A percentile compares a stretch with the other conserved stretches of the same genome.
phyloP scores from a whole-genome alignment of 1,140 invertebrate species.

The Saccostrea cuccullata region DNA sequence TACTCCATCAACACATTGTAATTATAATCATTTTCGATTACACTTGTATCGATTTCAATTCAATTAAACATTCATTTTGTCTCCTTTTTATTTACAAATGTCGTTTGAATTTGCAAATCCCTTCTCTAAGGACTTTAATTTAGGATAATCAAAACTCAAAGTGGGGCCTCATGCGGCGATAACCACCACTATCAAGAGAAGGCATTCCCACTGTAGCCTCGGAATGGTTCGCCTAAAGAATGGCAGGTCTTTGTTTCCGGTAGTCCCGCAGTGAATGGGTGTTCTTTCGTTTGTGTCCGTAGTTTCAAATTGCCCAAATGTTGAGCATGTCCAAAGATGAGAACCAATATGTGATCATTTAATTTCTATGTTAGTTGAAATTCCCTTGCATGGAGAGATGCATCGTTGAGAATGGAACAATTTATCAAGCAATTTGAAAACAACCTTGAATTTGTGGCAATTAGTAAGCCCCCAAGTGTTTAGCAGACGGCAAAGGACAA shows the following conservation, averaged over 20 bases:
- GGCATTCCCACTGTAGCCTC: not conserved
- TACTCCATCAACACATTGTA: conserved; percentile 25
- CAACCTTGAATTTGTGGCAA: conserved; percentile 7
- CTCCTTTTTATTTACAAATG: conserved; percentile 25
- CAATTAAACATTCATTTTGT: conserved; percentile 38
- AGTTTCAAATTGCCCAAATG: conserved; percentile 33
- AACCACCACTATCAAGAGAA: conserved; percentile 35
- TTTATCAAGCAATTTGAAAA: conserved; percentile 30
- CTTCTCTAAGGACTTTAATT: conserved; percentile 17
- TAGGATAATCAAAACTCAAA: conserved; percentile 32
- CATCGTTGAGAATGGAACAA: conserved; percentile 25
- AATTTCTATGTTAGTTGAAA: conserved; percentile 28
- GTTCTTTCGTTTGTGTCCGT: conserved; percentile 10
- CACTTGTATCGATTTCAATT: conserved; percentile 31
- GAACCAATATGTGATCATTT: conserved; percentile 35
- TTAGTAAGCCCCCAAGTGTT: conserved; percentile 18
- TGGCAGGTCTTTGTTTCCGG: not conserved
- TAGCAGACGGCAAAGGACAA: conserved; percentile 7
- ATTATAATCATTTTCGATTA: conserved; percentile 29
- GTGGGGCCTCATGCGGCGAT: not conserved
- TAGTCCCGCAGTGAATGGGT: conserved; percentile 21
- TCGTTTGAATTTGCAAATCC: conserved; percentile 24
- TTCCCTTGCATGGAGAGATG: conserved; percentile 22
- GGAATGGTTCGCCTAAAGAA: conserved; percentile 17
- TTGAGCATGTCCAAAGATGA: conserved; percentile 19